Evolutionary conservation across 2,113 vertebrate species (phyloP).

Genomic region (Pelvicachromis taeniatus): DNA sequence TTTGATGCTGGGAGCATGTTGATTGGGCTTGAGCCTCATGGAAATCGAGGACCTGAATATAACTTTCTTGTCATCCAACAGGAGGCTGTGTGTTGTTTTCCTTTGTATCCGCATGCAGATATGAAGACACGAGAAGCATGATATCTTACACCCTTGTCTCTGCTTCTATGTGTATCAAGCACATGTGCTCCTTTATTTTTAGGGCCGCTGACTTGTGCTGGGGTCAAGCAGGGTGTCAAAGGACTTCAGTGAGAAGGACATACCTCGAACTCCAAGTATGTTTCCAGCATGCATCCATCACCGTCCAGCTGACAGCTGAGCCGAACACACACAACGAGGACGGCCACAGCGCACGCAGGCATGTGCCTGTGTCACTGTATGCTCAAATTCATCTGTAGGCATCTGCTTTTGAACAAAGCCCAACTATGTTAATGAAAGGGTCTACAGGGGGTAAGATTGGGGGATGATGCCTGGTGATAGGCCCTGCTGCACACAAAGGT

Average conservation of each 20-base stretch:
- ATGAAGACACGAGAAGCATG: not conserved
- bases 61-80: not conserved
- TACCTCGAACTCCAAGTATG: conserved; percentile 71
- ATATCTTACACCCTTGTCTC: conserved; percentile 39
- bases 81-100: not conserved
- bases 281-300: conserved; percentile 70
- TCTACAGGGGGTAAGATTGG: conserved; percentile 8
- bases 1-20: conserved; percentile 21
- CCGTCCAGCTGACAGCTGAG: conserved; percentile 60
- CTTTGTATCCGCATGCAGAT: not conserved
- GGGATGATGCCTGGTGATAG: conserved; percentile 8
- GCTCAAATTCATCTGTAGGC: conserved; percentile 39
- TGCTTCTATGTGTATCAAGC: not conserved
- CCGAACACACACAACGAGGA: not conserved
- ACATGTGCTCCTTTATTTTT: conserved; percentile 69
- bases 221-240: conserved; percentile 57
- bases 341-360: not conserved
- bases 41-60: conserved; percentile 2
- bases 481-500: conserved; percentile 10
- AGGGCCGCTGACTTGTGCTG: conserved; percentile 34
- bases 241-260: conserved; percentile 66
- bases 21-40: conserved; percentile 24
- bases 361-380: conserved; percentile 30
- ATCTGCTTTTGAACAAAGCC: conserved; percentile 58
- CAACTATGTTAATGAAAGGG: conserved; percentile 66